These are phyloP conservation scores for Drosophila insularis DNA, from an alignment of 1,140 invertebrate species.

Conservation along the genomic window DNA sequence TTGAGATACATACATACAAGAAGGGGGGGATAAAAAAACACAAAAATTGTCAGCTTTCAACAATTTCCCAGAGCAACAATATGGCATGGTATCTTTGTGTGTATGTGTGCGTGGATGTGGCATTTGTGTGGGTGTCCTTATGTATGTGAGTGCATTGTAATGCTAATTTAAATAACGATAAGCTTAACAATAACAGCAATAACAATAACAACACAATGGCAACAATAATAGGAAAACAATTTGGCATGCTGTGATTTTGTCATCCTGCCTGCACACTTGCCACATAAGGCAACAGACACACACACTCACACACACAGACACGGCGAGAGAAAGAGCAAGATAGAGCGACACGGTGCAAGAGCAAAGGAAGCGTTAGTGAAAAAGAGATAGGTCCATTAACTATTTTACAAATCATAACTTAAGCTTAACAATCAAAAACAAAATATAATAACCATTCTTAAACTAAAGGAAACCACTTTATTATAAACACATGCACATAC, in stretches of 20 bases:
- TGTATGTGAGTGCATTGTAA: slow-evolving; percentile 64
- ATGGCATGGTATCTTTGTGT: slow-evolving; percentile 39
- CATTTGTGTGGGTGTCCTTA: slow-evolving; percentile 3
- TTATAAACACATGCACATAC: no score
- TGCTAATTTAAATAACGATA: slow-evolving; percentile 80
- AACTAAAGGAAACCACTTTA: no score
- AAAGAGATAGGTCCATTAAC: neutral
- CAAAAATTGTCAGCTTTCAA: slow-evolving; percentile 24
- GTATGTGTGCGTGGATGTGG: slow-evolving; percentile 22
- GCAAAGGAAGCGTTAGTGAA: neutral
- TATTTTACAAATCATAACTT: neutral
- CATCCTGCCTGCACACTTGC: slow-evolving; percentile 31
- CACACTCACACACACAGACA: neutral
- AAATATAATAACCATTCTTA: no score
- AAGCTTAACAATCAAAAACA: no score
- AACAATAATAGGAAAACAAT: slow-evolving; percentile 79
- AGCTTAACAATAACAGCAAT: slow-evolving; percentile 58
- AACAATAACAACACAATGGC: slow-evolving; percentile 52
- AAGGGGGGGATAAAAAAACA: neutral
- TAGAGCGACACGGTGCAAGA: no score
- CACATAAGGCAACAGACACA: neutral
- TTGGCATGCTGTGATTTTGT: slow-evolving; percentile 75
- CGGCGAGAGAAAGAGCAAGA: no score
- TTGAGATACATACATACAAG: slow-evolving; percentile 6
- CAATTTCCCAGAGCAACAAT: slow-evolving; percentile 56